phyloP scores from a whole-genome alignment of 1,140 invertebrate genomes.

The Rhizoglyphus robini region DNA sequence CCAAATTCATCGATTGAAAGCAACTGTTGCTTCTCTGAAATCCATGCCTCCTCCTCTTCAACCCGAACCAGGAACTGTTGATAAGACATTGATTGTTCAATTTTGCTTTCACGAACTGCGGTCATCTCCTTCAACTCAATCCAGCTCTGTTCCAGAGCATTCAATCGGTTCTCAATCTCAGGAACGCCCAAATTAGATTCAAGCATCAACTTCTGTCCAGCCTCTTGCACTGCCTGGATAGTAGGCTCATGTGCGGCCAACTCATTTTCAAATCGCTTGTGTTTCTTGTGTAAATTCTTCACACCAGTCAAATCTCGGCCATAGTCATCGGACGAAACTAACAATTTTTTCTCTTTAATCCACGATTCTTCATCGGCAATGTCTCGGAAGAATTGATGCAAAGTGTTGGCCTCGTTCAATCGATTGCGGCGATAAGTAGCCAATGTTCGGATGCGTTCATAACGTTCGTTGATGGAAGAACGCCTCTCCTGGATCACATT shows the following conservation, averaged over 20 bases:
- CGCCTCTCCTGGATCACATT: constrained; percentile 83
- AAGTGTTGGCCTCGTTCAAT: constrained; percentile 82
- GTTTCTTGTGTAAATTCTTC: constrained; percentile 95
- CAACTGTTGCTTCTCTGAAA: constrained; percentile 90
- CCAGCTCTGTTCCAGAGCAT: constrained; percentile 35
- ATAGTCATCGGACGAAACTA: constrained; percentile 95
- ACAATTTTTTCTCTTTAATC: constrained; percentile 98
- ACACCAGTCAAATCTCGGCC: constrained; percentile 94
- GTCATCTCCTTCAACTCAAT: constrained; percentile 48
- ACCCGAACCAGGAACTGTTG: constrained; percentile 96
- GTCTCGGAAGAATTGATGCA: constrained; percentile 98
- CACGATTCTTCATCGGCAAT: constrained; percentile 99
- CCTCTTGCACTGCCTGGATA: constrained; percentile 90
- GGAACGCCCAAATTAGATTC: constrained; percentile 90
- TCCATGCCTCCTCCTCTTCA: constrained; percentile 99
- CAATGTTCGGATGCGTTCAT: constrained; percentile 78
- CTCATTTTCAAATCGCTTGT: constrained; percentile 90
- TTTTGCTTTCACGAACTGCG: constrained; percentile 68
- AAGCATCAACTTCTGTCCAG: constrained; percentile 88
- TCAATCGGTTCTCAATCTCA: constrained; percentile 64
- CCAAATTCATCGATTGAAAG: constrained; percentile 91
- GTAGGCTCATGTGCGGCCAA: constrained; percentile 88
- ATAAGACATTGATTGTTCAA: constrained; percentile 85
- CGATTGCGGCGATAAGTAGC: constrained; percentile 78
- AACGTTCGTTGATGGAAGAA: constrained; percentile 81